These are phyloP conservation scores for Yponomeuta malinellus DNA, from an alignment of 2,888 invertebrate species.

Conservation along the genomic window DNA sequence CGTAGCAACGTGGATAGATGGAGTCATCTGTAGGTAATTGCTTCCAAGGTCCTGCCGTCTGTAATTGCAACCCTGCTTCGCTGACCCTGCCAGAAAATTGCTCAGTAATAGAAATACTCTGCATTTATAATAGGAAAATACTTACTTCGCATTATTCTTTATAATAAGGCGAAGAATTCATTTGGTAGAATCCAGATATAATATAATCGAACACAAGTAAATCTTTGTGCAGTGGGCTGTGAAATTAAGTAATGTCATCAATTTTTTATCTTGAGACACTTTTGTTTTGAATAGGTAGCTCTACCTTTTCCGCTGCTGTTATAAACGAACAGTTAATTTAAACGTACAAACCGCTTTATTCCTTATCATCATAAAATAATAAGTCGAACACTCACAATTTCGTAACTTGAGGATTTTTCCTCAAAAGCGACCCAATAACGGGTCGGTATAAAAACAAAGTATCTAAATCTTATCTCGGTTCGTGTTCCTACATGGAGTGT, in stretches of 20 bases:
- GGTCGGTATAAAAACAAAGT: not conserved
- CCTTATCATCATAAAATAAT: not conserved
- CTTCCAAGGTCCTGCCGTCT: too few species aligned
- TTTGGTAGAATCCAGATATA: not conserved
- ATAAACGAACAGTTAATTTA: not conserved
- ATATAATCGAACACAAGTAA: not conserved
- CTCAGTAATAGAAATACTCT: too few species aligned
- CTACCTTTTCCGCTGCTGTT: constrained; percentile 6
- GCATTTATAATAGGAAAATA: too few species aligned
- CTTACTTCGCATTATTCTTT: not conserved
- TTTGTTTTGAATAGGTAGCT: not conserved
- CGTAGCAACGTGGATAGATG: too few species aligned
- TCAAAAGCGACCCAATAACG: not conserved
- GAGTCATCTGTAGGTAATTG: too few species aligned
- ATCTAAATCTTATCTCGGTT: not conserved
- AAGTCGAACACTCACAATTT: too few species aligned
- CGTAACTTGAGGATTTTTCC: too few species aligned
- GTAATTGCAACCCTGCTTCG: too few species aligned
- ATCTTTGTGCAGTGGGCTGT: constrained; percentile 7
- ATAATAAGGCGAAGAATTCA: not conserved
- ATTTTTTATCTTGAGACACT: constrained; percentile 1
- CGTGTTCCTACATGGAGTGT: not conserved
- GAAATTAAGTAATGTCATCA: constrained; percentile 1
- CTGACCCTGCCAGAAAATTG: too few species aligned
- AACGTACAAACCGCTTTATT: not conserved